phyloP scores from a whole-genome alignment of 2,113 vertebrate genomes.

The Zosterops lateralis region DNA sequence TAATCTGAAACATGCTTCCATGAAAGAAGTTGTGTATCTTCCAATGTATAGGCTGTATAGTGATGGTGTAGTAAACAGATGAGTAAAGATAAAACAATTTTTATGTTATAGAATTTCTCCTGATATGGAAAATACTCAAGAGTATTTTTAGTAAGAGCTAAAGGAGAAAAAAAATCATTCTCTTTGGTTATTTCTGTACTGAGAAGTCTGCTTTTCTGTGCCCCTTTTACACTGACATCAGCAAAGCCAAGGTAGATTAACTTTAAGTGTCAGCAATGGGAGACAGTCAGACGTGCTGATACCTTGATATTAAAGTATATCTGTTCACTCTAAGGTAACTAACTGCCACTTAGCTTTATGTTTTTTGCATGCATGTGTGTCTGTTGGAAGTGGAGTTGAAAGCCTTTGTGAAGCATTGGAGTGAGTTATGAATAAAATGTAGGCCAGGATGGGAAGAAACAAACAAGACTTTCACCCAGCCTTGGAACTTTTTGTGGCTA shows the following conservation, averaged over 20 bases:
- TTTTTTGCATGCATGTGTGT: background rate
- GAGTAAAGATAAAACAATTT: background rate
- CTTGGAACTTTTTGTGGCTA: background rate
- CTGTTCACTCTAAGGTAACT: background rate
- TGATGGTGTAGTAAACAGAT: background rate
- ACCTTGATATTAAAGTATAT: background rate
- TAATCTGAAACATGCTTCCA: background rate
- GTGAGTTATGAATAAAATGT: background rate
- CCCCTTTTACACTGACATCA: background rate
- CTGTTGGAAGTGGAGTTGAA: background rate
- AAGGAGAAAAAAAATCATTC: background rate
- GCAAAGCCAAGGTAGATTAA: background rate
- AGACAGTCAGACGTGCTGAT: background rate
- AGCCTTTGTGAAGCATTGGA: background rate
- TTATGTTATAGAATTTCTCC: background rate
- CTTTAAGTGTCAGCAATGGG: background rate
- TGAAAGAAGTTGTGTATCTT: background rate
- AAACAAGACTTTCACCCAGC: fast-evolving
- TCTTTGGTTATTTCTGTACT: background rate
- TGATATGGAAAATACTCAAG: background rate
- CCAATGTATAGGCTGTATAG: background rate
- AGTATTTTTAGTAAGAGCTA: background rate
- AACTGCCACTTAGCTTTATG: background rate
- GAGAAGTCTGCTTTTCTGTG: background rate
- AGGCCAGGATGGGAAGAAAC: background rate